Evolutionary conservation across 2,113 vertebrate species (phyloP), one percentile per base, ranked within the genome.

Genomic region (Pygoscelis antarcticus): DNA sequence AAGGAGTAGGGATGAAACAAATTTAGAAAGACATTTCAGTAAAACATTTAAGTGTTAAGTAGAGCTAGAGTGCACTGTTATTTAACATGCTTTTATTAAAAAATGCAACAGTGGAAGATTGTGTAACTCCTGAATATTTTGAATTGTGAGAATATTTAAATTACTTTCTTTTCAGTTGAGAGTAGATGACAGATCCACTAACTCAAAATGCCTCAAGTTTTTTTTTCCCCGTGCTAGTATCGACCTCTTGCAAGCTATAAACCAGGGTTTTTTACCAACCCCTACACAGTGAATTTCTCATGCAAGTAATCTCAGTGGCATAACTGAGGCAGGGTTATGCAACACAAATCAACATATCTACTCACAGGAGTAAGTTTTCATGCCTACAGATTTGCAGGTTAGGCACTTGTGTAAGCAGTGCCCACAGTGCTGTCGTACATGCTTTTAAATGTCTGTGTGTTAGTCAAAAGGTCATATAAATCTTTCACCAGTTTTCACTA

Each of bases 61-160:
- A 72, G 65, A 83, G 32, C 66, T 91, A 17, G 51, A 83, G 57
- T 66, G 49, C n/a, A 18, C 68, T 94, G 66, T 86, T 96, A 89
- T 85, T 97, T 89, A 96, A 80, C 46, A 29, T 84, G 84, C 10
- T 93, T 96, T 61, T 74, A 74, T 94, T 76, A 7, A 81, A 74
- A 89, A 76, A 57, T 18, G 36, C 78, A 49, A 13, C 42, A 72
- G 38, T 87, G 46, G 61, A 95, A 96, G 32, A 83, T 54, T 89
- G 52, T 90, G 23, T 72, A 95, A 85, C 32, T 96, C 64, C n/a
- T 69, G 57, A 54, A 72, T 8, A 1, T 86, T 66, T 92, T 81
- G 61, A 95, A 81, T 68, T 89, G 27, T 83, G 47, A 85, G 70
- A 93, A n/a, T 89, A 80, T 94, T 97, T 91, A 66, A 95, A 76